Evolutionary conservation across 2,888 invertebrate genomes (phyloP), one percentile per base, ranked within the genome.

Genomic region (Seira ritae): DNA sequence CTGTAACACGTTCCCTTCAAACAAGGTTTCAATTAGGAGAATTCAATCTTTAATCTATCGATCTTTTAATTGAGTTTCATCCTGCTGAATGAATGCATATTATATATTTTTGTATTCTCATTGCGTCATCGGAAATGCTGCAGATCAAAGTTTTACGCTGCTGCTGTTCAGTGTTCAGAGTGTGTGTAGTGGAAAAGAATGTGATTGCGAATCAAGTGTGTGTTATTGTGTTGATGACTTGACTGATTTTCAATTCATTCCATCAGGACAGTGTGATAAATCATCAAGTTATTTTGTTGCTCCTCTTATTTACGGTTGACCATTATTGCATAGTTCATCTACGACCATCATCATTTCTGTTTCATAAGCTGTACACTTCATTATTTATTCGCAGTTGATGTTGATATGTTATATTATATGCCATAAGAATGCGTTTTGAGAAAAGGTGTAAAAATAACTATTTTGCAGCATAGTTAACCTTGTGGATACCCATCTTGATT

Each of bases 91-190:
- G 3, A 15, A 12, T 55, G 12, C 55, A 55, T 55, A 15, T 55
- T 3, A 12, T 31, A n/a, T n/a, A n/a, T 31, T 31, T 55, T 55
- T 55, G 12, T 12, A 12, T 8, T 42, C 17, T 55, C 17, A 15
- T 55, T 55, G 55, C 55, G 55, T 55, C 55, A 55, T 55, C 55
- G 55, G 55, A 55, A 55, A 55, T 55, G 17, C 55, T 55, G 1
- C 55, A 17, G 31, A 31, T 31, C 31, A 2, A 31, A 31, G 2
- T 8, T 31, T 31, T 8, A n/a, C n/a, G n/a, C n/a, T n/a, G n/a
- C n/a, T n/a, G n/a, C 8, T 31, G 31, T 31, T 2, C 31, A 31
- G 31, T 31, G 31, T 4, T 31, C 31, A 31, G 31, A 4, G 31
- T 31, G 31, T 31, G 31, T n/a, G n/a, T n/a, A n/a, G n/a, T 4